A percentile compares a stretch with the other conserved stretches of the same genome.
Conservation (phyloP, 2,797 vertebrate genomes). For the Rhinoraja longicauda region DNA sequence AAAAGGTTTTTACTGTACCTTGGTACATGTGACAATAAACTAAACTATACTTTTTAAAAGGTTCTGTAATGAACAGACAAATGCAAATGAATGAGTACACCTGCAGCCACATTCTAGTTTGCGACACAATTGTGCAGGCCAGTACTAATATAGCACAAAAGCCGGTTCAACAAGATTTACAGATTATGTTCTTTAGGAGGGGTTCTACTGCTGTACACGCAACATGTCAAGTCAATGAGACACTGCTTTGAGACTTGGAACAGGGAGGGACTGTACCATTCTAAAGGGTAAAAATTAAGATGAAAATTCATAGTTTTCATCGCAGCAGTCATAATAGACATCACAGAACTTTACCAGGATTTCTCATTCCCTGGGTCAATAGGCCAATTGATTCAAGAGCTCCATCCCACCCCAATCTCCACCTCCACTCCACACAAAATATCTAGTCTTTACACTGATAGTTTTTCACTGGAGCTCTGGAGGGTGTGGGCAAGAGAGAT, state of each 20-base stretch:
- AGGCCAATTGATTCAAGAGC: not conserved
- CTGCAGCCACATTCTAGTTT: not conserved
- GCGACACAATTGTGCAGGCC: not conserved
- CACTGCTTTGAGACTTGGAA: not conserved
- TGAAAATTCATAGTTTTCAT: not conserved
- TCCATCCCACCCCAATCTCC: not conserved
- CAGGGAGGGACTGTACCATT: not conserved
- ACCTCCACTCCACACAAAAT: not conserved
- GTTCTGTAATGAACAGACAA: not conserved
- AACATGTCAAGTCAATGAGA: not conserved
- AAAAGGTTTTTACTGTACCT: too few species aligned
- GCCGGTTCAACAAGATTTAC: constrained; percentile 11
- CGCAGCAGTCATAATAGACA: not conserved
- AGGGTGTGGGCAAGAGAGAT: not conserved
- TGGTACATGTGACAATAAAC: too few species aligned
- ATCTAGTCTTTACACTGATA: not conserved
- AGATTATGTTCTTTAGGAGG: not conserved
- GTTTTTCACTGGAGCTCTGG: not conserved
- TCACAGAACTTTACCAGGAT: not conserved
- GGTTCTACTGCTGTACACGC: not conserved
- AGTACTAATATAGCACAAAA: not conserved
- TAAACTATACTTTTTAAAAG: too few species aligned
- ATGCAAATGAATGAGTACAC: not conserved
- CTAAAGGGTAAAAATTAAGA: not conserved
- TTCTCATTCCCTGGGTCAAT: not conserved